Percentiles rank a stretch among this genome's conserved stretches.
Evolutionary conservation across 2,797 vertebrate species (phyloP).

Genomic region (Cynopterus sphinx): DNA sequence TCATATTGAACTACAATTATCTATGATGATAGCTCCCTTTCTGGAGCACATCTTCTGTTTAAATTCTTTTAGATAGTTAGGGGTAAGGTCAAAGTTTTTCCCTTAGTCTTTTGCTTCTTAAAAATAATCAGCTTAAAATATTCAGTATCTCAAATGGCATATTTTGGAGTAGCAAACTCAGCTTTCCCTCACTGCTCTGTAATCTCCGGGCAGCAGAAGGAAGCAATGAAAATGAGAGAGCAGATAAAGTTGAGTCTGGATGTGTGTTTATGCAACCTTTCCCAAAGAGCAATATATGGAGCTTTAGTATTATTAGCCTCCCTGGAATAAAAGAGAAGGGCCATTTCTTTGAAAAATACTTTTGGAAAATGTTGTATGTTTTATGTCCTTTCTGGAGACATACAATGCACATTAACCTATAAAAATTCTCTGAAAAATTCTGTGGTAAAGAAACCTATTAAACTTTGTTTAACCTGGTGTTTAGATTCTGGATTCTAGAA

Average conservation of each 20-base stretch:
- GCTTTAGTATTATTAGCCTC: background rate
- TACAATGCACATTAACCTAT: slow-evolving; percentile 36
- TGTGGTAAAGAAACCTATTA: background rate
- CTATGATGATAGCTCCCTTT: background rate
- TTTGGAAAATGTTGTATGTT: slow-evolving; percentile 28
- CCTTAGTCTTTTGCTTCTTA: background rate
- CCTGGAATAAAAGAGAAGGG: background rate
- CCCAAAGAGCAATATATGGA: background rate
- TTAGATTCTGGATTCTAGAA: slow-evolving; percentile 56
- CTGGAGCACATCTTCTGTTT: background rate
- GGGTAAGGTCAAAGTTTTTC: background rate
- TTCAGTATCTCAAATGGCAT: background rate
- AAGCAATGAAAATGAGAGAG: background rate
- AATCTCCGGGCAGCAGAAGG: background rate
- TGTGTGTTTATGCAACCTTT: background rate
- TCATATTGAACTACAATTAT: background rate
- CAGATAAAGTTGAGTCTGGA: background rate
- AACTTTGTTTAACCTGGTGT: slow-evolving; percentile 29
- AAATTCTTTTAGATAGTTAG: background rate
- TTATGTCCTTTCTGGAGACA: slow-evolving; percentile 16
- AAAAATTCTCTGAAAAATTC: slow-evolving; percentile 11
- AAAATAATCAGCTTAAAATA: background rate
- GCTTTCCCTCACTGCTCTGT: background rate
- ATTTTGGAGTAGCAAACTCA: background rate
- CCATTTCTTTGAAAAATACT: slow-evolving; percentile 36